These are phyloP conservation scores for Zoanthus solanderi DNA, from an alignment of 92 coral and sea anemone genomes.

Conservation along the genomic window DNA sequence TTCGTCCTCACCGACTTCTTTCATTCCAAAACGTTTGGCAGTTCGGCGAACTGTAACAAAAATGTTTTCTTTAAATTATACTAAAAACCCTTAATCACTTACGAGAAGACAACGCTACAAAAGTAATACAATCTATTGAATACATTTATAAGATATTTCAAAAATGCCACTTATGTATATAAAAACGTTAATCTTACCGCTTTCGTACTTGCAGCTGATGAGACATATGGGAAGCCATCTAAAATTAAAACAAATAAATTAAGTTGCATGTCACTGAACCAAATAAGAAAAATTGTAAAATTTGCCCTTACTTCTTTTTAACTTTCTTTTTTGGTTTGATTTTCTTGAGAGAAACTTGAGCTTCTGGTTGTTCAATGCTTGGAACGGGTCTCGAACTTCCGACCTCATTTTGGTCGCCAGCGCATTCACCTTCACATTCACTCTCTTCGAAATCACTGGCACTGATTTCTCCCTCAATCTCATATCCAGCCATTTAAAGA, in stretches of 20 bases:
- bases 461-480: slow-evolving; percentile 84
- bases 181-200: slow-evolving; percentile 75
- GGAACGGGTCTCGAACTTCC: slow-evolving; percentile 56
- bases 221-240: slow-evolving; percentile 95
- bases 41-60: slow-evolving; percentile 86
- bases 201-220: slow-evolving; percentile 94
- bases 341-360: slow-evolving; percentile 77
- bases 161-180: not conserved
- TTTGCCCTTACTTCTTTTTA: slow-evolving; percentile 77
- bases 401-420: slow-evolving; percentile 71
- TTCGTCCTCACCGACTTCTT: slow-evolving; percentile 98
- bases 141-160: not conserved
- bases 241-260: not conserved
- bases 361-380: slow-evolving; percentile 51
- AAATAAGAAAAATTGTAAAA: not conserved
- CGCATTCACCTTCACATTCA: slow-evolving; percentile 90
- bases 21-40: slow-evolving; percentile 95
- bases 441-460: slow-evolving; percentile 89
- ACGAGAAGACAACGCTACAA: not conserved
- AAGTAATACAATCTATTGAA: not conserved
- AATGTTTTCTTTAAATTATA: not conserved
- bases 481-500: slow-evolving; percentile 86
- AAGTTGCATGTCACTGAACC: not conserved
- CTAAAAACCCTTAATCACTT: not conserved
- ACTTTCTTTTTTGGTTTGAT: slow-evolving; percentile 81